A percentile compares a stretch with the other conserved stretches of the same genome.
Conservation (phyloP, 2,113 vertebrate genomes). For the Neofelis nebulosa region DNA sequence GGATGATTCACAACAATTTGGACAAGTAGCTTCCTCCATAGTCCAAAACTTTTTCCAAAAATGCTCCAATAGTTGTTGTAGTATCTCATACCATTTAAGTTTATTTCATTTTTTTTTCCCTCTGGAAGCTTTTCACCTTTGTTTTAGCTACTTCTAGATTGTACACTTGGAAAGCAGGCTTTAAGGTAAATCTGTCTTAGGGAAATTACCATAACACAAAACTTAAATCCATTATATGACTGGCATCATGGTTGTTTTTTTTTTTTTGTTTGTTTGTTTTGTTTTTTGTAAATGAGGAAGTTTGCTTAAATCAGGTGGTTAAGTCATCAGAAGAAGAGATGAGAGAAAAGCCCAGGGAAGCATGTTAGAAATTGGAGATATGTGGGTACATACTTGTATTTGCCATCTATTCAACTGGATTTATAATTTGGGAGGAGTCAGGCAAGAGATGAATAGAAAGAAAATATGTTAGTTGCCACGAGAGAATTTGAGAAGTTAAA, state of each 20-base stretch:
- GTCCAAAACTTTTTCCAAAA: slow-evolving; percentile 22
- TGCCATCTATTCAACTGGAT: not conserved
- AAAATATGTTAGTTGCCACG: not conserved
- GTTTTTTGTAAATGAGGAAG: not conserved
- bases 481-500: slow-evolving; percentile 36
- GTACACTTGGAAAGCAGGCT: not conserved
- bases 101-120: not conserved
- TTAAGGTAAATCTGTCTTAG: not conserved
- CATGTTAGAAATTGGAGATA: not conserved
- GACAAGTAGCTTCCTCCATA: not conserved
- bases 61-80: not conserved
- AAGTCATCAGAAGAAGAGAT: slow-evolving; percentile 5
- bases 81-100: not conserved
- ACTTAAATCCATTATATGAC: not conserved
- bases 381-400: not conserved
- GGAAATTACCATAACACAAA: not conserved
- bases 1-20: not conserved
- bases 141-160: not conserved
- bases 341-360: not conserved
- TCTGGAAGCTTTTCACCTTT: not conserved
- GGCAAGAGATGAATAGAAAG: not conserved
- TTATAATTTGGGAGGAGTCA: not conserved
- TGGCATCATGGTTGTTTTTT: not conserved
- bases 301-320: slow-evolving; percentile 22
- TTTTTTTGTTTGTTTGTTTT: not conserved